Conservation (phyloP, 23 tunicate species). For the Styela clava region DNA sequence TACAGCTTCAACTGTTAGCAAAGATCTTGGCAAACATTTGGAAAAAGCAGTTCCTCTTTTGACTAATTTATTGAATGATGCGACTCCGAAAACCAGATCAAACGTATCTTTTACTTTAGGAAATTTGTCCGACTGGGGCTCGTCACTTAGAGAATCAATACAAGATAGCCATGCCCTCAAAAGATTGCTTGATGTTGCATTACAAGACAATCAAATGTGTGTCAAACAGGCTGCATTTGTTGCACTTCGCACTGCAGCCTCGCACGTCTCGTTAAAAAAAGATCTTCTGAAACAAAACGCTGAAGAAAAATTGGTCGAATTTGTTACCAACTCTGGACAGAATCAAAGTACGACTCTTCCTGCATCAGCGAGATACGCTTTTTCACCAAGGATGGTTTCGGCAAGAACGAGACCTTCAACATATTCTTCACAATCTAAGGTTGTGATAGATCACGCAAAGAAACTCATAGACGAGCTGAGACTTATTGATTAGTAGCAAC, state of each 20-base stretch:
- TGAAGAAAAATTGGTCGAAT: conserved; percentile 16
- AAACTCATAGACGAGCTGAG: conserved; percentile 10
- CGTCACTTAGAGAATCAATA: conserved; percentile 2
- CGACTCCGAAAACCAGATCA: conserved; percentile 26
- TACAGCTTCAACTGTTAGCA: background rate
- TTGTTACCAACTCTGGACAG: background rate
- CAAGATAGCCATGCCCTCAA: background rate
- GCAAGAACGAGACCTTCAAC: conserved; percentile 17
- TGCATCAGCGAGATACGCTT: conserved; percentile 21
- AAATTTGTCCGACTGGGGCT: conserved; percentile 26
- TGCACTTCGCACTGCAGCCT: background rate
- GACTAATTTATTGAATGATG: conserved; percentile 10
- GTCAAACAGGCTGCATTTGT: conserved; percentile 28
- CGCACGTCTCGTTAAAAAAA: conserved; percentile 11
- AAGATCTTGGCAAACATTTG: conserved; percentile 22
- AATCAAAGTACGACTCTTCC: background rate
- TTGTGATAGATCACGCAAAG: conserved; percentile 24
- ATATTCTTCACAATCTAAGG: background rate
- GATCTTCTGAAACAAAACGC: conserved; percentile 17
- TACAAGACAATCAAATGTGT: conserved; percentile 21
- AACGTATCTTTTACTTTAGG: conserved; percentile 15
- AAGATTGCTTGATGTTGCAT: conserved; percentile 6
- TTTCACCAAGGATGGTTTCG: conserved; percentile 19
- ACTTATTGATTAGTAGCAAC: background rate
- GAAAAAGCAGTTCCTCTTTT: conserved; percentile 25